phyloP scores from a whole-genome alignment of 2,888 invertebrate species.

The Amblyteles armatorius region DNA sequence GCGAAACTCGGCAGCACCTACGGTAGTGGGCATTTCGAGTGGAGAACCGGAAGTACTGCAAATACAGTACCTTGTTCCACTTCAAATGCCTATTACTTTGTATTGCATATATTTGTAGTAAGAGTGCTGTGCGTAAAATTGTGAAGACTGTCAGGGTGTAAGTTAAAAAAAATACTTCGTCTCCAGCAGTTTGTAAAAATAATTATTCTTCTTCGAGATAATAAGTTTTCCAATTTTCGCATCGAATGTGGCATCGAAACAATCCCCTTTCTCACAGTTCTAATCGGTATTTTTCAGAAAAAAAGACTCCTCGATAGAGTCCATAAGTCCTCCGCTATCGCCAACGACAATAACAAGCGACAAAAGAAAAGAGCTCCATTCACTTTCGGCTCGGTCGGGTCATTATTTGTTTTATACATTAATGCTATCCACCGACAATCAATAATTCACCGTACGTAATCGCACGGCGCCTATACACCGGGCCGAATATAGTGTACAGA shows the following conservation, averaged over 20 bases:
- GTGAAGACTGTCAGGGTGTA: not conserved
- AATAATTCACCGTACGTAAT: slow-evolving; percentile 81
- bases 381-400: slow-evolving; percentile 68
- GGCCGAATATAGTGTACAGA: slow-evolving; percentile 31
- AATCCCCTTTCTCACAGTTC: no score
- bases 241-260: no score
- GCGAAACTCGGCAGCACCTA: slow-evolving; percentile 41
- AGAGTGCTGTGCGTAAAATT: slow-evolving; percentile 17
- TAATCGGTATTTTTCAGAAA: no score
- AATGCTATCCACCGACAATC: slow-evolving; percentile 80
- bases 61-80: not conserved
- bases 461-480: slow-evolving; percentile 71
- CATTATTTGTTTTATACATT: slow-evolving; percentile 81
- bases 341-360: not conserved
- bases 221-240: not conserved
- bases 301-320: no score
- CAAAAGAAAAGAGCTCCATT: slow-evolving; percentile 42
- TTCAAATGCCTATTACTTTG: no score
- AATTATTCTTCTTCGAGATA: not conserved
- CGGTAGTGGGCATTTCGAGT: slow-evolving; percentile 55
- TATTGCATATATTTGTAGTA: slow-evolving; percentile 77
- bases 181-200: not conserved
- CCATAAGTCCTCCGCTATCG: no score
- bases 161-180: not conserved
- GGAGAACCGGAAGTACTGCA: not conserved